These are phyloP conservation scores for Actenoides hombroni DNA, from an alignment of 2,113 vertebrate species.

Conservation along the genomic window DNA sequence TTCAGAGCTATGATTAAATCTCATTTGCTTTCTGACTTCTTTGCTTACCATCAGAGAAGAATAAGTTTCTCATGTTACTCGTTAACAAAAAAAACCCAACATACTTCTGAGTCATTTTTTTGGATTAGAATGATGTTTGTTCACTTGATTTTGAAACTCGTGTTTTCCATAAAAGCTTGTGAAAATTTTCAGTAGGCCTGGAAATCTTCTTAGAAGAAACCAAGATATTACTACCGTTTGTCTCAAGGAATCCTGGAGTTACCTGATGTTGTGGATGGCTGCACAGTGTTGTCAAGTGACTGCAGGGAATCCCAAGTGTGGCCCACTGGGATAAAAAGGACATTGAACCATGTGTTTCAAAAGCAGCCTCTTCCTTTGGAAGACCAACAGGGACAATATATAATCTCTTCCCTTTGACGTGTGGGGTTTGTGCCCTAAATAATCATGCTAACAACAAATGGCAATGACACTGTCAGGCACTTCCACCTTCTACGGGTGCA, in stretches of 20 bases:
- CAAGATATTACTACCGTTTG: background rate
- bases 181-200: background rate
- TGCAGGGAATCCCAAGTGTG: slow-evolving; percentile 39
- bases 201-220: slow-evolving; percentile 18
- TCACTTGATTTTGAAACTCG: background rate
- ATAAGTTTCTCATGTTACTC: background rate
- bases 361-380: slow-evolving; percentile 14
- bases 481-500: background rate
- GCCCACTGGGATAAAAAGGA: background rate
- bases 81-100: background rate
- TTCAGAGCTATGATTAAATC: background rate
- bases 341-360: background rate
- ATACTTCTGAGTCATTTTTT: background rate
- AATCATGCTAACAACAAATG: background rate
- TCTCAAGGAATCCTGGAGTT: slow-evolving; percentile 56
- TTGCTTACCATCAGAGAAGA: background rate
- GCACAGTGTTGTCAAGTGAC: background rate
- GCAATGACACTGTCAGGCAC: background rate
- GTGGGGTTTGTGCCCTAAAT: background rate
- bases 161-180: background rate
- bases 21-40: slow-evolving; percentile 6
- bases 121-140: background rate
- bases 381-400: background rate
- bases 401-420: background rate
- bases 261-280: slow-evolving; percentile 13